Conservation (phyloP, 92 coral and sea anemone genomes). For the Umimayanthus kanabou region DNA sequence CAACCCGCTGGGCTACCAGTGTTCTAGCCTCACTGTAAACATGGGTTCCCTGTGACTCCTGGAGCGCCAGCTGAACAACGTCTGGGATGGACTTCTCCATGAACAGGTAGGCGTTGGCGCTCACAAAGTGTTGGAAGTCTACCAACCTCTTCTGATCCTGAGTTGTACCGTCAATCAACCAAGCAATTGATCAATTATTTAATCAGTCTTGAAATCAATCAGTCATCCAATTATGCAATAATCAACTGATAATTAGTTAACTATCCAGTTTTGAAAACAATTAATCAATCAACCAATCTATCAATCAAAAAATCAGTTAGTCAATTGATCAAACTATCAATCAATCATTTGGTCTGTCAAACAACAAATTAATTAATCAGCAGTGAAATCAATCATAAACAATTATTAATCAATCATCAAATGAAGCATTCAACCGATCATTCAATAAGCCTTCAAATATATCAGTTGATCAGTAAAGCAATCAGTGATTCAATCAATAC, state of each 20-base stretch:
- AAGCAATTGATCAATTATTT: background rate
- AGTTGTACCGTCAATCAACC: background rate
- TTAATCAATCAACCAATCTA: background rate
- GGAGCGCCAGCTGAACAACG: conserved; percentile 82
- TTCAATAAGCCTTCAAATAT: no score
- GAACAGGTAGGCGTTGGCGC: conserved; percentile 85
- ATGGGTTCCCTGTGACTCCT: conserved; percentile 70
- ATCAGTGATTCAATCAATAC: no score
- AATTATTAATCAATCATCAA: no score
- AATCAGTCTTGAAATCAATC: background rate
- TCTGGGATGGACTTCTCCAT: conserved; percentile 83
- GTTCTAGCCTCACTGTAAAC: conserved; percentile 79
- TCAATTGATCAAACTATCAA: no score
- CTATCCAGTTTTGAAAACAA: background rate
- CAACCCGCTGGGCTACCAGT: conserved; percentile 60
- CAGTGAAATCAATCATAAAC: background rate
- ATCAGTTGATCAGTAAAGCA: no score
- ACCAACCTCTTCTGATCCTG: conserved; percentile 68
- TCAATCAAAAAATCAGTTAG: no score
- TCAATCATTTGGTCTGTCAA: background rate
- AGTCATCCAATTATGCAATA: no score
- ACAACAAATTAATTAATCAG: background rate
- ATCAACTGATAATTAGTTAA: no score
- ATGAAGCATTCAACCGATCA: no score
- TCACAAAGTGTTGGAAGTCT: conserved; percentile 88